A percentile compares a stretch with the other conserved stretches of the same genome.
phyloP scores from a whole-genome alignment of 2,113 vertebrate species.

The Egretta garzetta region DNA sequence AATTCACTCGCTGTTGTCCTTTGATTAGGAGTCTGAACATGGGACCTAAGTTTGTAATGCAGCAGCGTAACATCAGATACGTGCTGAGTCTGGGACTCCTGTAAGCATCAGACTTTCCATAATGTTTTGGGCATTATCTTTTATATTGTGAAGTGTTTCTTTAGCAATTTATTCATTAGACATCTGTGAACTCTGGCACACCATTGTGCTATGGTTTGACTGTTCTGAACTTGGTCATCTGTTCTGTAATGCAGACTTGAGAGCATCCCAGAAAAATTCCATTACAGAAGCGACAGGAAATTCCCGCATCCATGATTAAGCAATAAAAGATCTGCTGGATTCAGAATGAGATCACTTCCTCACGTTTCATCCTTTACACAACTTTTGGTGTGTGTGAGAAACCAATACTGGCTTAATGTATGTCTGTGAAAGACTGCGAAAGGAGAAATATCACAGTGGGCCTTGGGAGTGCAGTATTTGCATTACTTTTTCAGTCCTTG shows the following conservation, averaged over 20 bases:
- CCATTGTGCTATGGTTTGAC: background rate
- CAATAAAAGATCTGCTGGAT: background rate
- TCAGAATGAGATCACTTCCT: conserved; percentile 26
- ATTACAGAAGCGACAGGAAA: background rate
- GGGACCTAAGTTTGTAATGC: background rate
- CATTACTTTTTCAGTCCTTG: background rate
- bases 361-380: background rate
- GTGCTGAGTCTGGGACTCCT: background rate
- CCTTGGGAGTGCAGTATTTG: background rate
- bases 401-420: background rate
- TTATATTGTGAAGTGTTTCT: background rate
- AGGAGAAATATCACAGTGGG: background rate
- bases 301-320: background rate
- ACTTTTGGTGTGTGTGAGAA: background rate
- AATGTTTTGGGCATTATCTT: background rate
- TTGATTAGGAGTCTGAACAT: background rate
- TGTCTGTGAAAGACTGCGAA: background rate
- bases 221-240: background rate
- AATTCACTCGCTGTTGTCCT: background rate
- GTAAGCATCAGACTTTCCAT: background rate
- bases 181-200: background rate
- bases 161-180: background rate
- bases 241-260: background rate
- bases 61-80: fast-evolving
- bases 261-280: background rate